Percentiles rank a stretch among this genome's conserved stretches.
These are phyloP conservation scores for Cacatua alba DNA, from an alignment of 2,113 vertebrate species.

Conservation along the genomic window DNA sequence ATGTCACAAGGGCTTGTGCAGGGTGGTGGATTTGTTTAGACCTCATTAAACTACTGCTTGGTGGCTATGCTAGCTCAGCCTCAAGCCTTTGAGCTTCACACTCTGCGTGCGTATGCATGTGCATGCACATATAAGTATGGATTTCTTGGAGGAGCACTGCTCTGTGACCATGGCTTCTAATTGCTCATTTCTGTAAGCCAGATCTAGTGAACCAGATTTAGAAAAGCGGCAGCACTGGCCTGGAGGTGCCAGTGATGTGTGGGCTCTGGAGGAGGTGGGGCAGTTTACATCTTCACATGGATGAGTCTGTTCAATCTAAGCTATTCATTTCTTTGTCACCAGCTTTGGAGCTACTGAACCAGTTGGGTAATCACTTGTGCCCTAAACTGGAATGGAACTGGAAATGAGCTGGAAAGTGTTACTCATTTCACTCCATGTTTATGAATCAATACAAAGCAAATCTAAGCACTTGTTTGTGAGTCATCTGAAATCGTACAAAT, in stretches of 20 bases:
- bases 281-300: not conserved
- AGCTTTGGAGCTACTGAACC: not conserved
- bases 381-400: not conserved
- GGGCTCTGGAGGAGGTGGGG: not conserved
- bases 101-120: too few species aligned
- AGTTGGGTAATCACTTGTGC: not conserved
- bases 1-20: not conserved
- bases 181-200: not conserved
- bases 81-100: not conserved
- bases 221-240: not conserved
- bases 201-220: not conserved
- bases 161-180: fast-evolving
- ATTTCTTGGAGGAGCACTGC: not conserved
- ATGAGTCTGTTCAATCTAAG: not conserved
- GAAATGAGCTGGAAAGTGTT: not conserved
- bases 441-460: not conserved
- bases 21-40: not conserved
- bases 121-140: fast-evolving
- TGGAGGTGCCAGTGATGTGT: not conserved
- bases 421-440: not conserved
- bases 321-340: not conserved
- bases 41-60: not conserved
- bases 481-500: not conserved
- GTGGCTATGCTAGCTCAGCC: not conserved
- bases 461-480: not conserved